Percentiles rank a stretch among this genome's conserved stretches.
Conservation (phyloP, 2,113 vertebrate species). For the Furnarius figulus region DNA sequence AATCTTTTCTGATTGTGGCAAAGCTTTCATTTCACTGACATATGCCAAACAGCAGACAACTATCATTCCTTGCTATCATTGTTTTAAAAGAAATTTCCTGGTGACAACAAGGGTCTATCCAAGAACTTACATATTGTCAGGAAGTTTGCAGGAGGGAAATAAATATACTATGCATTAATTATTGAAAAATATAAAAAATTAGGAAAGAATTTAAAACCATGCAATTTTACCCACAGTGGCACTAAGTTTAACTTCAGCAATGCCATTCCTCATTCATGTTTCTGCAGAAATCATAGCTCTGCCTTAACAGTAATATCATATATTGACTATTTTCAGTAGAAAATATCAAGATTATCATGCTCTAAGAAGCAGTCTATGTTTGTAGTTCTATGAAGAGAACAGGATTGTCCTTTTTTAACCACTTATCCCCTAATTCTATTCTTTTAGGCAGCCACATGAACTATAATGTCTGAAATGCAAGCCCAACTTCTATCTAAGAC, state of each 20-base stretch:
- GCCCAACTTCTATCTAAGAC: background rate
- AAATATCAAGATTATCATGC: background rate
- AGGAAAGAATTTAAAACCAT: background rate
- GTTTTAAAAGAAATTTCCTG: constrained; percentile 18
- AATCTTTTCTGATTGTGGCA: background rate
- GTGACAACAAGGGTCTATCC: background rate
- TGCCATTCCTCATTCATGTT: background rate
- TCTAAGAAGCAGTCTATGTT: background rate
- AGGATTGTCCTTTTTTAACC: background rate
- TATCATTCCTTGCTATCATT: background rate
- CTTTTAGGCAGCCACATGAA: background rate
- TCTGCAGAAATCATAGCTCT: background rate
- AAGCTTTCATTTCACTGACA: constrained; percentile 8
- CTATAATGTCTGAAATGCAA: background rate
- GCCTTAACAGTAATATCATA: background rate
- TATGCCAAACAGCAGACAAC: background rate
- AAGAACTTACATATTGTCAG: background rate
- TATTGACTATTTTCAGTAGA: background rate
- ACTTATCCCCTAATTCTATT: background rate
- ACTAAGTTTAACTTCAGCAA: background rate
- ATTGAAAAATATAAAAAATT: background rate
- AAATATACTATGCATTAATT: background rate
- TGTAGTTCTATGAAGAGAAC: background rate
- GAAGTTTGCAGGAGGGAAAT: background rate
- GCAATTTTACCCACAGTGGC: background rate